Base-by-base conservation (phyloP, 2,113 vertebrate genomes). In the Acanthisitta chloris region DNA sequence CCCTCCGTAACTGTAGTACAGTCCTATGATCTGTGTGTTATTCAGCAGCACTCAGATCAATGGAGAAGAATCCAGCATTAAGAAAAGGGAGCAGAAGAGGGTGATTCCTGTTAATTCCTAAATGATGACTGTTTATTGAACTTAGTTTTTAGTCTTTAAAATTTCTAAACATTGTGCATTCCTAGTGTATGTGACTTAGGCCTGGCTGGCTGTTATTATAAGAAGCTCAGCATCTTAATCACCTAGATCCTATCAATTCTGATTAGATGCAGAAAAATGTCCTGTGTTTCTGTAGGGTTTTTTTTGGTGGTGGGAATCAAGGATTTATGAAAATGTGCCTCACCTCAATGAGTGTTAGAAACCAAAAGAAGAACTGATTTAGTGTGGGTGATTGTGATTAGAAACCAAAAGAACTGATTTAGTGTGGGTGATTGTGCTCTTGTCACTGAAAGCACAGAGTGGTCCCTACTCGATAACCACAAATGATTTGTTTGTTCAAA, bases 331-430 rank as follows among this genome's bases (percentile, higher is more conserved):
- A 92, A 58, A 70, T 65, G 8, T 80, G 26, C 31, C 38, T 82
- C 33, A 21, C 20, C 36, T 84, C 52, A 61, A 14, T 78, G 29
- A 38, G 34, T 55, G 28, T 90, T n/a, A 92, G 71, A 90, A 94
- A 80, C 8, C 26, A 36, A 45, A n/a, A n/a, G n/a, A 82, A 83
- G 66, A 86, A 79, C 11, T 77, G 62, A 81, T 72, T 28, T 77
- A 90, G 34, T 66, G 34, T 71, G 31, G 57, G 16, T 72, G 78
- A 61, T 80, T 72, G 33, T 54, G 18, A 31, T 90, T n/a, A 92
- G 71, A 90, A 94, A 80, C 8, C 26, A 36, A 45, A 82, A 83
- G 66, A 86, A 79, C 11, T 77, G 62, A 81, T 72, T 28, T 77
- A 90, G 34, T 66, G 34, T 71, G 31, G 57, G 16, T 72, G 78